A percentile compares a stretch with the other conserved stretches of the same genome.
phyloP scores from a whole-genome alignment of 1,140 invertebrate genomes.

The Mizuhopecten yessoensis region DNA sequence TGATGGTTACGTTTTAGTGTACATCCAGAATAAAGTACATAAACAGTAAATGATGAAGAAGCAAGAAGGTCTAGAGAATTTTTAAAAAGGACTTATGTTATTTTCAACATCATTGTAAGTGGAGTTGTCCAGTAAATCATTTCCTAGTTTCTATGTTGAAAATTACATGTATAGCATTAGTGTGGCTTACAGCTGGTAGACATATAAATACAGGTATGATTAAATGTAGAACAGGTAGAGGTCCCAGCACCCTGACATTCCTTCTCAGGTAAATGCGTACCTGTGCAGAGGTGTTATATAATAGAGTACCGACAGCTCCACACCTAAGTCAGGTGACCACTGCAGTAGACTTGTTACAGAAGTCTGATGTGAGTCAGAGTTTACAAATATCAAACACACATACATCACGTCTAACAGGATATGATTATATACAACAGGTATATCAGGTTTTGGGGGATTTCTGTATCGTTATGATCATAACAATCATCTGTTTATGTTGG shows the following conservation, averaged over 20 bases:
- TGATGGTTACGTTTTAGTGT: no score
- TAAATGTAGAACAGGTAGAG: neutral
- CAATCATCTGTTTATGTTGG: no score
- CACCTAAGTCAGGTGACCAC: neutral
- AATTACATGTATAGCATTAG: no score
- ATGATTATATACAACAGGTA: neutral
- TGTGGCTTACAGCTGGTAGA: no score
- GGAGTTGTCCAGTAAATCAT: neutral
- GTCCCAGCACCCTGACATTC: neutral
- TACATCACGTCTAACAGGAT: neutral
- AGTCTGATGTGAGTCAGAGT: neutral
- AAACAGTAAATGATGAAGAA: no score
- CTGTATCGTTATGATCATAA: no score
- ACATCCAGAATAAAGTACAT: no score
- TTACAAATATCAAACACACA: neutral
- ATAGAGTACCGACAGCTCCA: slow-evolving; percentile 30
- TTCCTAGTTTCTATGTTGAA: neutral
- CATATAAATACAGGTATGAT: slow-evolving; percentile 30
- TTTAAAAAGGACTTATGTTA: no score
- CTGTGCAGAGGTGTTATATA: slow-evolving; percentile 19
- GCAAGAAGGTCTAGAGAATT: no score
- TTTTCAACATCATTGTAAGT: no score
- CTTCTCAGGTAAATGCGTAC: neutral
- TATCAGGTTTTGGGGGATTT: neutral
- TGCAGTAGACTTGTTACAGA: neutral